Percentiles rank a stretch among this genome's conserved stretches.
Evolutionary conservation across 2,113 vertebrate species (phyloP).

Genomic region (Sula dactylatra): DNA sequence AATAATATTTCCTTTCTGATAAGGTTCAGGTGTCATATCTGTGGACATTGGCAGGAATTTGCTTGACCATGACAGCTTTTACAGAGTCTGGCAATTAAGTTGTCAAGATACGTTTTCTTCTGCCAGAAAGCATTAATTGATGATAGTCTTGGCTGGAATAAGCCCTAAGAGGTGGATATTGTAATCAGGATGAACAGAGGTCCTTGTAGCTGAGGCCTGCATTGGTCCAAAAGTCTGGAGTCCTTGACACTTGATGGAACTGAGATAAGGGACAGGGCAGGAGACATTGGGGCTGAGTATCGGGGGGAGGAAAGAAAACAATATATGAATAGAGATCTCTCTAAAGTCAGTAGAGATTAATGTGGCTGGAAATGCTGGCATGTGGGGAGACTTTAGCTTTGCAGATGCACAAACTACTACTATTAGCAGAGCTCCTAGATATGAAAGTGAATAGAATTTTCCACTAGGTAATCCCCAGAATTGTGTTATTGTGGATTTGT

Average conservation of each 20-base stretch:
- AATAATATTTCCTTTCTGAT: neutral
- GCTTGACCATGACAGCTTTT: conserved; percentile 35
- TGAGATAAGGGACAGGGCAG: neutral
- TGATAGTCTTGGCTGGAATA: neutral
- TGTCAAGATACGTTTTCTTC: conserved; percentile 35
- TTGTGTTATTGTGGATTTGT: neutral
- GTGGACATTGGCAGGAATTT: conserved; percentile 35
- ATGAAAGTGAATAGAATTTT: conserved; percentile 25
- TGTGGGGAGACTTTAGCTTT: neutral
- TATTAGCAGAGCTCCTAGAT: neutral
- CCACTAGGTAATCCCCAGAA: neutral
- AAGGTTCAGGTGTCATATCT: conserved; percentile 15
- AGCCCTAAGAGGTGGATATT: neutral
- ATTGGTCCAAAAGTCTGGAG: neutral
- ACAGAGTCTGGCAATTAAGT: conserved; percentile 27
- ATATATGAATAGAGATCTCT: neutral
- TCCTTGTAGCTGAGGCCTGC: neutral
- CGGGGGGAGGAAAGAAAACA: neutral
- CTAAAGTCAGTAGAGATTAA: neutral
- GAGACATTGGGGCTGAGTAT: neutral
- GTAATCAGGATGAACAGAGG: neutral
- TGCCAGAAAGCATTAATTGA: conserved; percentile 23
- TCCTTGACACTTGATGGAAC: neutral
- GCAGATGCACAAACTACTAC: neutral
- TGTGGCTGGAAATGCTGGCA: neutral